These are phyloP conservation scores for Poecilia wingei DNA, from an alignment of 2,797 vertebrate species.

Conservation along the genomic window DNA sequence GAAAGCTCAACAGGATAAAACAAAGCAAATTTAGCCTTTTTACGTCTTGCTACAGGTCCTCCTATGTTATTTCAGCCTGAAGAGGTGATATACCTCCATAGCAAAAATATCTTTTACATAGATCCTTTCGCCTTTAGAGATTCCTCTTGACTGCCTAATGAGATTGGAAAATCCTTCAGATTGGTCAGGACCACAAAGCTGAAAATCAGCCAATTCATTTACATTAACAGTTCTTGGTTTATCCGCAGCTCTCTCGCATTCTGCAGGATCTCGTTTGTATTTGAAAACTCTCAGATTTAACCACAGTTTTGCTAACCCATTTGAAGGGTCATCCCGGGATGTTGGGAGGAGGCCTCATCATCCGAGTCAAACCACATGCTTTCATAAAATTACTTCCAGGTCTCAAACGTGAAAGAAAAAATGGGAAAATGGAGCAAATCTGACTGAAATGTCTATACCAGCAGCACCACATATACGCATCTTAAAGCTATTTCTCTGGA, in stretches of 20 bases:
- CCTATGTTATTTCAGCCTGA: neutral
- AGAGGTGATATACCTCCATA: neutral
- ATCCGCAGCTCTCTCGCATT: neutral
- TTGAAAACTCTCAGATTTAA: neutral
- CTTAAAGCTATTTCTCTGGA: slow-evolving; percentile 2
- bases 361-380: neutral
- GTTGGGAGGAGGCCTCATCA: neutral
- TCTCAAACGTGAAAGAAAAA: neutral
- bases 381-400: neutral
- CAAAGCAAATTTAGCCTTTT: neutral
- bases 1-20: neutral
- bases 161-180: neutral
- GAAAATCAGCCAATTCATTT: neutral
- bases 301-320: neutral
- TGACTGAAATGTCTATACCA: neutral
- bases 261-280: neutral
- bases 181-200: neutral
- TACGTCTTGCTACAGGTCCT: neutral
- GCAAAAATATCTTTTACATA: neutral
- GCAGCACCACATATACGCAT: neutral
- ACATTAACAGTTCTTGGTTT: neutral
- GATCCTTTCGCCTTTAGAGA: neutral
- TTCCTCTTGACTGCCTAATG: neutral
- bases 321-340: neutral
- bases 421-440: neutral